Conservation (phyloP, 2,113 vertebrate genomes). For the Tylochromis polylepis region DNA sequence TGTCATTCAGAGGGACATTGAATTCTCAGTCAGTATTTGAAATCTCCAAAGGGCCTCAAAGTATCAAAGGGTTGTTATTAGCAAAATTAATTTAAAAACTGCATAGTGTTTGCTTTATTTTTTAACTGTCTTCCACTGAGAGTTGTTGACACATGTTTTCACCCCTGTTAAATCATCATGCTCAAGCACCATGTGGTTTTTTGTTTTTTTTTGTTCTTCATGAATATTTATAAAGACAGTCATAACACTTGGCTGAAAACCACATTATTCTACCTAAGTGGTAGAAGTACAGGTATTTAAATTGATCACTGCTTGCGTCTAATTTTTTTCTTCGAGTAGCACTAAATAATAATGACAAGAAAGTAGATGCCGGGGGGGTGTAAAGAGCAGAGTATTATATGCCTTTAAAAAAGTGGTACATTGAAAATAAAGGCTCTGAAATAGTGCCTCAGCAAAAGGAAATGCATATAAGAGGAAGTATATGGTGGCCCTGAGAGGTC, state of each 20-base stretch:
- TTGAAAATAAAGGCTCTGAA: too few relatives aligned
- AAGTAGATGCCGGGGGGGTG: not conserved
- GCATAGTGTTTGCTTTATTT: not conserved
- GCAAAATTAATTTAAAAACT: not conserved
- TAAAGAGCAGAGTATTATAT: too few relatives aligned
- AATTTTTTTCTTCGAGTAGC: rapidly evolving
- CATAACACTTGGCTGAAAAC: not conserved
- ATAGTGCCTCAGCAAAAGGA: too few relatives aligned
- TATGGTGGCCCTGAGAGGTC: too few relatives aligned
- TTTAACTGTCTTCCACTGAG: not conserved
- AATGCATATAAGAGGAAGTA: too few relatives aligned
- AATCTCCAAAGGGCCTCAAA: not conserved
- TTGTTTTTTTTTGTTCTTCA: not conserved
- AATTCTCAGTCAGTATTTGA: not conserved
- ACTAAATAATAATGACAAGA: not conserved
- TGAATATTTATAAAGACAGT: constrained; percentile 1
- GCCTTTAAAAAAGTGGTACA: too few relatives aligned
- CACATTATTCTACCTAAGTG: not conserved
- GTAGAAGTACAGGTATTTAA: not conserved
- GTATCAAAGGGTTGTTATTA: not conserved
- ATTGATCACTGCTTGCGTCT: not conserved
- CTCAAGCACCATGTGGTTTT: not conserved
- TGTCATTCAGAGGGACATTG: not conserved
- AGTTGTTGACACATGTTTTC: not conserved
- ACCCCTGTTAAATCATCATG: not conserved